A percentile compares a stretch with the other conserved stretches of the same genome.
These are phyloP conservation scores for Lagocephalus sceleratus DNA, from an alignment of 2,797 vertebrate species.

Conservation along the genomic window DNA sequence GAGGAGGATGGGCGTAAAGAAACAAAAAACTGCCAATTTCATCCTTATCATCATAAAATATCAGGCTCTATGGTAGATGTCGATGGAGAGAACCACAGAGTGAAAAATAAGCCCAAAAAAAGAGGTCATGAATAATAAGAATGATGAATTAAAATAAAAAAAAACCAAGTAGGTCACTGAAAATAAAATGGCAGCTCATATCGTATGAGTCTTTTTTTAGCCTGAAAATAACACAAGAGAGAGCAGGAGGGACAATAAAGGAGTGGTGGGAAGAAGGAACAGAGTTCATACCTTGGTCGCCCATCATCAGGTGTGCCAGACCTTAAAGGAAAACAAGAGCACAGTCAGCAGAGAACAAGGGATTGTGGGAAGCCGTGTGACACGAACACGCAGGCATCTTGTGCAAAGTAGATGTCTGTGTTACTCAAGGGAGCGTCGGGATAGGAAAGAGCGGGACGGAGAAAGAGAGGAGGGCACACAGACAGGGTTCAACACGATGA, in stretches of 20 bases:
- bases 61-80: conserved; percentile 26
- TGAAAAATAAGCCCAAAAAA: conserved; percentile 38
- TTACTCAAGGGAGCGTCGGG: conserved; percentile 44
- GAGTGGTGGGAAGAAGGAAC: conserved; percentile 86
- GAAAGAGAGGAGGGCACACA: conserved; percentile 53
- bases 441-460: conserved; percentile 50
- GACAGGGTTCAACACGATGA: conserved; percentile 75
- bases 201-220: conserved; percentile 55
- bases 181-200: conserved; percentile 59
- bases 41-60: conserved; percentile 31
- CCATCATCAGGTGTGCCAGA: conserved; percentile 99
- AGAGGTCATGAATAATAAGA: conserved; percentile 23
- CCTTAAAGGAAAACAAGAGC: conserved; percentile 99
- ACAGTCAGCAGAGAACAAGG: conserved; percentile 98
- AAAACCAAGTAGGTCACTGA: conserved; percentile 56
- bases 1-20: conserved; percentile 42
- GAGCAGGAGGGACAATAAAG: conserved; percentile 45
- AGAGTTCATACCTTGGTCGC: conserved; percentile 99
- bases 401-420: conserved; percentile 83
- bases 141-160: conserved; percentile 14
- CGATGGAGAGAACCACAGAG: conserved; percentile 35
- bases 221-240: conserved; percentile 29
- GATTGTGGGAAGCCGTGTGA: conserved; percentile 88
- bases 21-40: conserved; percentile 30
- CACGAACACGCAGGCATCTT: conserved; percentile 86